Percentiles rank a stretch among this genome's conserved stretches.
phyloP scores from a whole-genome alignment of 2,797 vertebrate genomes.

The Acrocephalus scirpaceus region DNA sequence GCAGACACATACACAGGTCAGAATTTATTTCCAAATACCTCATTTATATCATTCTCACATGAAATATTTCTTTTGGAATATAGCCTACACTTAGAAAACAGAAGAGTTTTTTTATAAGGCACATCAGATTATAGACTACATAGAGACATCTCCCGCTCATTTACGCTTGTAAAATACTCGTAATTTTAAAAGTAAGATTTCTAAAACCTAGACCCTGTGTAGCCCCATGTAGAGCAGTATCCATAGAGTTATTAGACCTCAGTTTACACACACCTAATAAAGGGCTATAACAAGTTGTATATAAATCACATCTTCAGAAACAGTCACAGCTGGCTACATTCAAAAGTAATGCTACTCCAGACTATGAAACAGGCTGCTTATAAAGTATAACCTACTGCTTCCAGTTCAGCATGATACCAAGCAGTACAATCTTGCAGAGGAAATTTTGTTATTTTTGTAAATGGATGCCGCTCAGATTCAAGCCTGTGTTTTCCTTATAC shows the following conservation, averaged over 20 bases:
- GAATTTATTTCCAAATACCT: conserved; percentile 72
- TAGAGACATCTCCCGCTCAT: conserved; percentile 18
- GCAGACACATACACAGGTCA: conserved; percentile 21
- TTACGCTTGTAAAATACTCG: conserved; percentile 24
- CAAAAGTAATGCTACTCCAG: conserved; percentile 46
- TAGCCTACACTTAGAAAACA: conserved; percentile 57
- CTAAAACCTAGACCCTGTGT: conserved; percentile 59
- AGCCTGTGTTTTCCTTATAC: background rate
- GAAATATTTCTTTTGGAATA: conserved; percentile 55
- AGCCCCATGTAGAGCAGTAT: conserved; percentile 26
- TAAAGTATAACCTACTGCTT: conserved; percentile 33
- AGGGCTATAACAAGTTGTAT: conserved; percentile 43
- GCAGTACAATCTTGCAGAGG: background rate
- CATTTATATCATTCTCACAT: conserved; percentile 61
- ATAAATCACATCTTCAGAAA: conserved; percentile 54
- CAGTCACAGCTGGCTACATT: conserved; percentile 58
- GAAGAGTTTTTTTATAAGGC: conserved; percentile 68
- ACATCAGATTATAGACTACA: conserved; percentile 67
- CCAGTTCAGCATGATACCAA: background rate
- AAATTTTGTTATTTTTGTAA: background rate
- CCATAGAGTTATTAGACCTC: conserved; percentile 41
- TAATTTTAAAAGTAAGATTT: conserved; percentile 47
- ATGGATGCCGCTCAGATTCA: conserved; percentile 8
- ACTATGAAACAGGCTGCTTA: conserved; percentile 50
- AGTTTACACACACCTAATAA: conserved; percentile 32